Base-by-base conservation (phyloP, 2,797 vertebrate species). In the Adelosebastes latens region DNA sequence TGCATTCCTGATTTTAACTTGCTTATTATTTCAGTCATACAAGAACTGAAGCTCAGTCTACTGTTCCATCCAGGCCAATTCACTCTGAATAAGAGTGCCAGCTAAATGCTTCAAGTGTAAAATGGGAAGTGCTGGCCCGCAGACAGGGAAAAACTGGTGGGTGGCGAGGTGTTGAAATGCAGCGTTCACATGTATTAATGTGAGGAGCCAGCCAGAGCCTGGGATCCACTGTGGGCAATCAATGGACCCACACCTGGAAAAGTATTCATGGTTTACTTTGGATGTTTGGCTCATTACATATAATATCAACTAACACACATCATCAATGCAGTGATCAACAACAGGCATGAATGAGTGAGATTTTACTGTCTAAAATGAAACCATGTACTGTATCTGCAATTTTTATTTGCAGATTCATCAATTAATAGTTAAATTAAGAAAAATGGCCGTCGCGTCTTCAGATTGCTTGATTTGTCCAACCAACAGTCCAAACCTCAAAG, bases 41-140 rank as follows among this genome's bases (percentile, higher is more conserved):
- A 61, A 69, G 29, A 75, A 53, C n/a, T 8, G 8, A n/a, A 27
- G 74, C 75, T 67, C 46, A 60, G 25, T 63, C 66, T 53, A 4
- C 52, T 77, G 52, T 71, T 84, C 59, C 74, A 36, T 59, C 56
- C 70, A 59, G 73, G 60, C 68, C 79, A 79, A 81, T 83, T 82
- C 70, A 72, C 72, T 84, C 71, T 85, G 72, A 82, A 77, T 77
- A 31, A 80, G 53, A 84, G 55, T 72, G 61, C 65, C 84, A 81
- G 79, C 75, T 79, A 58, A 90, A 82, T 75, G 52, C 62, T 34
- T 85, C 24, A 22, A 72, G 74, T 87, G 72, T 79, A 72, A 87
- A 88, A 80, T 82, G 67, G 72, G 73, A 86, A 84, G 64, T 1
- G 24, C 31, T 63, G 82, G 80, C 72, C 60, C 52, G 55, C 79